These are phyloP conservation scores for Peromyscus nudipes DNA, from an alignment of 2,797 vertebrate genomes.

Conservation along the genomic window DNA sequence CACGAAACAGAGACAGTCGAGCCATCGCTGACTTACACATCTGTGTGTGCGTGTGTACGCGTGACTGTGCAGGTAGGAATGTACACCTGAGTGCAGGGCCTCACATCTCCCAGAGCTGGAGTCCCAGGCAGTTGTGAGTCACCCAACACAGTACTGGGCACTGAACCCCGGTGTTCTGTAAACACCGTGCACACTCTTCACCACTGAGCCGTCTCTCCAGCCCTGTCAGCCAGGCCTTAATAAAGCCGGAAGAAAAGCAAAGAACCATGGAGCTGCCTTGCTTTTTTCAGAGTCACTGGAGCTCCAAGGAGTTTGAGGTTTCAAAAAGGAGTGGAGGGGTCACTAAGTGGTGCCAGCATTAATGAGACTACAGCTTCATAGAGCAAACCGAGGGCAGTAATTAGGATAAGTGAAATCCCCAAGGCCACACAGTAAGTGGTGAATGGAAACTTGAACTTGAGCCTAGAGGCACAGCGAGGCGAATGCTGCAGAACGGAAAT, in stretches of 20 bases:
- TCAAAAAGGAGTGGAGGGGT: neutral
- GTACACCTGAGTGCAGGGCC: neutral
- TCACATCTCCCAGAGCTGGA: neutral
- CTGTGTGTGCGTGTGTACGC: neutral
- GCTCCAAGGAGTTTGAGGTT: neutral
- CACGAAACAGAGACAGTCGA: neutral
- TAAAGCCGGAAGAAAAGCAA: neutral
- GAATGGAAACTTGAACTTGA: conserved; percentile 25
- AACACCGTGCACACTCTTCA: neutral
- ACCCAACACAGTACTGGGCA: neutral
- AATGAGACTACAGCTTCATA: neutral
- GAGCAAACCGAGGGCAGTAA: neutral
- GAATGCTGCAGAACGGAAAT: neutral
- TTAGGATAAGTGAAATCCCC: conserved; percentile 12
- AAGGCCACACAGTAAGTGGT: neutral
- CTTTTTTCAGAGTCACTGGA: neutral
- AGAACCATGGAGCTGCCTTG: neutral
- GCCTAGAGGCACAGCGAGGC: neutral
- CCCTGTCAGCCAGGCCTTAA: neutral
- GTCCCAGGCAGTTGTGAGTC: neutral
- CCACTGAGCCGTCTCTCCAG: neutral
- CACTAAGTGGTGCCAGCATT: neutral
- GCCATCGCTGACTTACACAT: neutral
- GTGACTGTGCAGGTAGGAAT: neutral
- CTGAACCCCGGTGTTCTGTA: neutral